Evolutionary conservation across 2,888 invertebrate species (phyloP), one percentile per base, ranked within the genome.

Genomic region (Chrysolina oricalcia): DNA sequence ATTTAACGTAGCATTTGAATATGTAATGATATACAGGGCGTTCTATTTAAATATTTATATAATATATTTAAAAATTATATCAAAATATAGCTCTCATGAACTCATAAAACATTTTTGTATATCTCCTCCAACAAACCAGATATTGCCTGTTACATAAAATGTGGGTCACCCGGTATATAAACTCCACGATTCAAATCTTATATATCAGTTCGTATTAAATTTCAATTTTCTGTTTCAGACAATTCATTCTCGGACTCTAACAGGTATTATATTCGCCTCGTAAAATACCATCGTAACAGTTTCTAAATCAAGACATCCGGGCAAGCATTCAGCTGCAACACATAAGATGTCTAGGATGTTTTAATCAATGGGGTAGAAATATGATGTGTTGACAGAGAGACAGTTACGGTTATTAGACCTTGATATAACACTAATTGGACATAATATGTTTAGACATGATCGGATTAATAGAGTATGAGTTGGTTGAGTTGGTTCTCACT

Each of bases 281-380:
- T 43, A n/a, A 46, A 66, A 48, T 48, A 27, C 35, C 15, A 27
- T 27, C 27, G 35, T 48, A 66, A 43, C 66, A 17, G 41, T 64
- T 68, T 68, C 48, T 68, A 68, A 68, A 68, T 53, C 56, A 53
- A 68, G 68, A 68, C 68, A 66, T 41, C 72, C 50, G 65, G 56
- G 19, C 8, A 62, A 15, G 69, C 72, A 75, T 56, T 75, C 72
- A 41, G 70, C 50, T 70, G 75, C 66, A 66, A 70, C 65, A 70
- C 65, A 75, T 72, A 63, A 70, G 72, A 70, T 73, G 75, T 73
- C 75, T 50, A 63, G n/a, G 35, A 21, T 50, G 53, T 66, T 73
- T 62, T 63, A 72, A 72, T 66, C 65, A 73, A 46, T 70, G 27
- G 72, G 72, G 75, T 72, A 75, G 68, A 72, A 72, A 72, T 70